Percentiles rank a stretch among this genome's conserved stretches.
These are phyloP conservation scores for Castor canadensis DNA, from an alignment of 2,113 vertebrate genomes.

Conservation along the genomic window DNA sequence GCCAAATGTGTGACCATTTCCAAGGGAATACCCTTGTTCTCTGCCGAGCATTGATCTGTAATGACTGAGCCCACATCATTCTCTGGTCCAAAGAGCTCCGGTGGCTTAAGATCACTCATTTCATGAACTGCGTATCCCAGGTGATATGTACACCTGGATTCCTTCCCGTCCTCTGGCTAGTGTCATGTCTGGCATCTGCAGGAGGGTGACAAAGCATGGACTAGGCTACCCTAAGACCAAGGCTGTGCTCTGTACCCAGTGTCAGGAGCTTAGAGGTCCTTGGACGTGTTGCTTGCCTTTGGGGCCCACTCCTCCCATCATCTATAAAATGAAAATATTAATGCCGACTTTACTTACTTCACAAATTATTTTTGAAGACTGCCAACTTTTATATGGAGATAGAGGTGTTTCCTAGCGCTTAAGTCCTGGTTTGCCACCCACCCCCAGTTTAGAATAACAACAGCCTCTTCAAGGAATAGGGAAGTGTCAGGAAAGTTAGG, in stretches of 20 bases:
- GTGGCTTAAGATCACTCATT: not conserved
- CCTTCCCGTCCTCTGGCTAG: not conserved
- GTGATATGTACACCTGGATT: not conserved
- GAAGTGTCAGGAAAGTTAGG: not conserved
- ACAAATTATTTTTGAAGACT: not conserved
- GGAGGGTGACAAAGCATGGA: not conserved
- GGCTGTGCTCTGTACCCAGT: not conserved
- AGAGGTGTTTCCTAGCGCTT: not conserved
- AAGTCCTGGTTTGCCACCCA: not conserved
- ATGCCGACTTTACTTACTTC: not conserved
- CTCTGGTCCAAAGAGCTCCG: accelerated
- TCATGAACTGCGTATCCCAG: accelerated
- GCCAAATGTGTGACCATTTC: not conserved
- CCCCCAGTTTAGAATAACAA: not conserved
- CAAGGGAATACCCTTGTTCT: not conserved
- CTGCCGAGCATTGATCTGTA: accelerated
- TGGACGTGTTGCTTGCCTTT: not conserved
- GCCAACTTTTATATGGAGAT: not conserved
- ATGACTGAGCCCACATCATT: accelerated
- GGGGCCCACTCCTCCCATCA: not conserved
- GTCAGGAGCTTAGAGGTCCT: not conserved
- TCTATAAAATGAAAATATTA: not conserved
- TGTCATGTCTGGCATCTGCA: accelerated
- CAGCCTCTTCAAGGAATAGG: not conserved
- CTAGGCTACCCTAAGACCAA: accelerated